Evolutionary conservation across 2,888 invertebrate genomes (phyloP), one percentile per base, ranked within the genome.

Genomic region (Sminthurinus aureus): DNA sequence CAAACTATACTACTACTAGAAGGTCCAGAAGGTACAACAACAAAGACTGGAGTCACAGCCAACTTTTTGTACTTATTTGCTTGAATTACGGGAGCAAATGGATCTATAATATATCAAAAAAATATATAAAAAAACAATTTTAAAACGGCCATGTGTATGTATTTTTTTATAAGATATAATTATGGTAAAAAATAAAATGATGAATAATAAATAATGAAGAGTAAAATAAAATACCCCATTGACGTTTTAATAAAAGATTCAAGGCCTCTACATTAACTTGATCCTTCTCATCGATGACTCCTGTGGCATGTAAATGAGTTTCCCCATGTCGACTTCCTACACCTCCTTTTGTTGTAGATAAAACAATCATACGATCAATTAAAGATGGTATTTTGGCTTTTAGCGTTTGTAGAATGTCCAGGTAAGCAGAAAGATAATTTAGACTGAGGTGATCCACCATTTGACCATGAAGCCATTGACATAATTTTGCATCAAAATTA

Each of bases 381-480:
- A 95, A 91, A 22, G 92, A 91, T 0, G 96, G 95, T 84, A 95
- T 90, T 91, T 95, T 94, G 15, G 92, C 90, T 89, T 93, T 93
- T 22, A 94, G 89, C 0, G 93, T 92, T 91, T 92, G 95, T 86
- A 96, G 90, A 78, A 95, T 94, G 89, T 96, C 95, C 22, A 96
- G 91, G 90, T 96, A 96, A 11, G 93, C 93, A 0, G 93, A 93
- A 87, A 96, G 91, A 89, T 94, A 94, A 8, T 92, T 91, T 22
- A 92, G 91, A 79, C 93, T 93, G 75, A 95, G 90, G 89, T 93
- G 91, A 85, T 95, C 95, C 87, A 95, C 92, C 11, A 96, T 90
- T 13, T 94, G 90, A 71, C 92, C 91, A 90, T 96, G 96, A 58
- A 96, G 90, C 96, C 96, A 96, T 87, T 95, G 94, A 0, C 93